Base-by-base conservation (phyloP, 1,140 invertebrate species). In the Hyles euphorbiae region DNA sequence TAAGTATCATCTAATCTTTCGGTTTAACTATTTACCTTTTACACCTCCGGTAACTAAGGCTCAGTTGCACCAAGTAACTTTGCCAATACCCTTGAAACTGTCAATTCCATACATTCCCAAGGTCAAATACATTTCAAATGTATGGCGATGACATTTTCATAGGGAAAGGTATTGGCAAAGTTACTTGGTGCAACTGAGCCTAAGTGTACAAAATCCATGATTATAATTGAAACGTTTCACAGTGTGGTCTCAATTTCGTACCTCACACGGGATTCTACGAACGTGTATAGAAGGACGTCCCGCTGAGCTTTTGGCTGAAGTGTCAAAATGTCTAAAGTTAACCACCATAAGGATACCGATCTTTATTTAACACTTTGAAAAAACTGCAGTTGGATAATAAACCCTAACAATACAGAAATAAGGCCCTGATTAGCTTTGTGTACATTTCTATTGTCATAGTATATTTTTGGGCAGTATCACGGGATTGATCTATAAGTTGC, bases 321-420 rank as follows among this genome's bases (percentile, higher is more conserved):
- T 85, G 83, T 88, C 83, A 87, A 85, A 85, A 87, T 83, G 82
- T 85, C 77, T 71, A 72, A 56, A 72, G 65, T 71, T 70, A 74
- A 76, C 79, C 78, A 81, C 75, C 80, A 77, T 69, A 73, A 67
- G 71, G 72, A 67, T 34, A 66, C 68, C 64, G 67, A 63, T 59
- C 44, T 63, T 53, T 60, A 53, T 51, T 22, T 47, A 43, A 9
- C 40, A 33, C 44, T 45, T 45, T 46, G 11, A 61, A 58, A 5
- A 6, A 45, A 5, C 34, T 51, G 48, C 34, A 53, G 34, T 47
- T 22, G 34, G 49, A 66, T 60, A 61, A 46, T 57, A 11, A 56
- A 56, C 62, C 44, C 54, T 65, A 58, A 63, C 8, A 40, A n/a
- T n/a, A 50, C 34, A 49, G 7, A 34, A 61, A 64, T 68, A 63